Conservation (phyloP, 1,140 invertebrate species). For the Euura saliciscinereae region DNA sequence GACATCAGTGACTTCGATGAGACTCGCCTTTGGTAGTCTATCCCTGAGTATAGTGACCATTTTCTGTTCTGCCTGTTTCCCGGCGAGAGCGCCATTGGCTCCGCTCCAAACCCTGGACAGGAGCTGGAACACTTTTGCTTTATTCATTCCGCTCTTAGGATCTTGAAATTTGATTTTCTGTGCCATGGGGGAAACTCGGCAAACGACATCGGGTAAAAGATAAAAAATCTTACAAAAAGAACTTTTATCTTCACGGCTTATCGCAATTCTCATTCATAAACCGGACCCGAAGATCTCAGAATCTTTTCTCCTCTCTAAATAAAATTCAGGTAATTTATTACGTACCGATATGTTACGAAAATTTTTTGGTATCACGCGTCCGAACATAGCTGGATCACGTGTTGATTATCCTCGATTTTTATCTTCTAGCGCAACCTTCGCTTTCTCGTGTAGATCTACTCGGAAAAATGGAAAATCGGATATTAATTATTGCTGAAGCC, state of each 20-base stretch:
- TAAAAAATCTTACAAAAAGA: slow-evolving; percentile 5
- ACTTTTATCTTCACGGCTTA: slow-evolving; percentile 8
- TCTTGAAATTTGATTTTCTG: neutral
- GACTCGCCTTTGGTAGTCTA: slow-evolving; percentile 69
- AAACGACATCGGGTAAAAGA: slow-evolving; percentile 3
- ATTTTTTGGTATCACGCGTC: slow-evolving; percentile 33
- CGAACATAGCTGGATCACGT: slow-evolving; percentile 36
- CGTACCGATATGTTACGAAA: slow-evolving; percentile 47
- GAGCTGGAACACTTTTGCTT: slow-evolving; percentile 54
- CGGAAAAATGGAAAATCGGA: too few relatives aligned
- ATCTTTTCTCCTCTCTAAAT: too few relatives aligned
- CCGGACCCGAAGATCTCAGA: too few relatives aligned
- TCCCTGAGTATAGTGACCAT: slow-evolving; percentile 58
- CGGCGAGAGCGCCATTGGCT: slow-evolving; percentile 40
- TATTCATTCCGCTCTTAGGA: slow-evolving; percentile 37
- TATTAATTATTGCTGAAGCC: too few relatives aligned
- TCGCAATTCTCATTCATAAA: neutral
- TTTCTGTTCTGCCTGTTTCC: slow-evolving; percentile 54
- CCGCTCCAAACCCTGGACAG: slow-evolving; percentile 54
- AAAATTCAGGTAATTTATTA: slow-evolving; percentile 11
- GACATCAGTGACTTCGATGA: slow-evolving; percentile 74
- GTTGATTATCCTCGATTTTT: neutral
- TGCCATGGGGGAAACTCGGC: neutral
- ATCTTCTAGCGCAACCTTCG: neutral
- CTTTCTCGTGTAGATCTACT: too few relatives aligned